Conservation (phyloP, 2,797 vertebrate genomes). For the Eulemur mongoz region DNA sequence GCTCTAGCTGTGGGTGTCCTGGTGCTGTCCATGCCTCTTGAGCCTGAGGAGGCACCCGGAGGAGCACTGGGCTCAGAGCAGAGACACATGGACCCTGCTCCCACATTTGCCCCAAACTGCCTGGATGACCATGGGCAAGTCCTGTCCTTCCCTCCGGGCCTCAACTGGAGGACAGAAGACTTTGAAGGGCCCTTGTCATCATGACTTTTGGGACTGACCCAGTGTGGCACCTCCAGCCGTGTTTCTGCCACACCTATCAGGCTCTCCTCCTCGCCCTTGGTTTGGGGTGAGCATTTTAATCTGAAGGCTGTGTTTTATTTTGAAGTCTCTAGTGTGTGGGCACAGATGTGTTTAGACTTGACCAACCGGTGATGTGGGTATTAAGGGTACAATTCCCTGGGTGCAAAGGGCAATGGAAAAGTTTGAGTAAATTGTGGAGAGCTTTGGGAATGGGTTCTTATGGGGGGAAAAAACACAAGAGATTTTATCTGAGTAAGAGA, state of each 20-base stretch:
- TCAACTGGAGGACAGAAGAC: neutral
- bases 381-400: slow-evolving; percentile 16
- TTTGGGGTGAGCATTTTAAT: neutral
- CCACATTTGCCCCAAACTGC: neutral
- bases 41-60: neutral
- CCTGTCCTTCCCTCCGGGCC: no score
- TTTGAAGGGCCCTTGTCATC: neutral
- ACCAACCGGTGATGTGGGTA: neutral
- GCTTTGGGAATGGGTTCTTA: neutral
- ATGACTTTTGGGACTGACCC: neutral
- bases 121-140: neutral
- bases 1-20: neutral
- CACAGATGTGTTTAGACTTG: slow-evolving; percentile 7
- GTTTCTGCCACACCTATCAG: neutral
- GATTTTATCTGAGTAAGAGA: neutral
- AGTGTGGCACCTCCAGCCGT: neutral
- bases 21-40: neutral
- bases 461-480: neutral
- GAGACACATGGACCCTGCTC: neutral
- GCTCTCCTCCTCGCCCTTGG: neutral
- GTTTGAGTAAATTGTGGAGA: neutral
- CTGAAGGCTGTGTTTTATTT: neutral
- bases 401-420: neutral
- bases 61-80: neutral
- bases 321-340: neutral